Evolutionary conservation across 1,140 invertebrate species (phyloP).

Genomic region (Aphidius ervi): DNA sequence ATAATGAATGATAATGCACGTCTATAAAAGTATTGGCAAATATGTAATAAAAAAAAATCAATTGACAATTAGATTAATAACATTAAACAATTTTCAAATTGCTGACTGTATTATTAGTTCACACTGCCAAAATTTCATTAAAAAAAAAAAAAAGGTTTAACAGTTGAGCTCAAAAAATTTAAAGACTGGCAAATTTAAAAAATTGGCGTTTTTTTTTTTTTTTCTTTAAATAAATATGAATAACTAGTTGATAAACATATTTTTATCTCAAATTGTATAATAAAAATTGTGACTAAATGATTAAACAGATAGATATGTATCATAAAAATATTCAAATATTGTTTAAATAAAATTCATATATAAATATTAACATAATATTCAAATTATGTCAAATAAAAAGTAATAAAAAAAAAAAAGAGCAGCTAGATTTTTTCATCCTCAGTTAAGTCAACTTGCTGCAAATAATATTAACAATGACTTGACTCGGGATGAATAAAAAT

Average conservation of each 20-base stretch:
- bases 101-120: too few relatives aligned
- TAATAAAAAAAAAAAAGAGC: not conserved
- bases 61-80: conserved; percentile 32
- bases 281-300: conserved; percentile 16
- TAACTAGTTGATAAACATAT: conserved; percentile 16
- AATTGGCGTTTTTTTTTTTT: not conserved
- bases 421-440: not conserved
- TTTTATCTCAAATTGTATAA: conserved; percentile 23
- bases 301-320: conserved; percentile 18
- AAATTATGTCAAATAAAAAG: not conserved
- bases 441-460: not conserved
- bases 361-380: too few relatives aligned
- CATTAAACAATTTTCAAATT: conserved; percentile 12
- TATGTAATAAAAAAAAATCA: conserved; percentile 31
- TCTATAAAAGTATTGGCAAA: conserved; percentile 18
- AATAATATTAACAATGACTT: too few relatives aligned
- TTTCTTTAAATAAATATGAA: not conserved
- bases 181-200: conserved; percentile 37
- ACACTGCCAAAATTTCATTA: conserved; percentile 5
- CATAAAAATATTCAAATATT: conserved; percentile 20
- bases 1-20: conserved; percentile 21
- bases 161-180: conserved; percentile 35
- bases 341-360: conserved; percentile 20
- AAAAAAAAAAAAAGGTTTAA: conserved; percentile 18
- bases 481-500: too few relatives aligned